Evolutionary conservation across 35 echinoderm and acorn worm genomes (phyloP), one percentile per base, ranked within the genome.

Genomic region (Diadema setosum): DNA sequence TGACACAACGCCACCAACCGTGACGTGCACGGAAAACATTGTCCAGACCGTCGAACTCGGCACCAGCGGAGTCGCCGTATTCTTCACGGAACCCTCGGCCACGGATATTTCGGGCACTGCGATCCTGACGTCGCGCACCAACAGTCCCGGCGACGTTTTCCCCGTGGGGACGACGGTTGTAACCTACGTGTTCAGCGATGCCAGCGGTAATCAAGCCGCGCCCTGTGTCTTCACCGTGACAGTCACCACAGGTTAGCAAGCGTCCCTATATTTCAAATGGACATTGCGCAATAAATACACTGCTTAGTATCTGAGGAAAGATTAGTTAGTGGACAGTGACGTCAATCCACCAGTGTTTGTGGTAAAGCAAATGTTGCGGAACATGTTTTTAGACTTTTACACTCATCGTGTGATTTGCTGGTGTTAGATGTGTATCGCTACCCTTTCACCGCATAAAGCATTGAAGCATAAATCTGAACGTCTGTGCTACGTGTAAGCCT

Each of bases 181-280:
- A 5, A 60, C 46, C 2, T 84, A 84, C 55, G 24, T 41, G 8
- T 84, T 84, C 82, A 39, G 30, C 15, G 82, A 84, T 34, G 50
- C 82, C 17, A 44, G 35, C 20, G 82, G 82, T 2, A 84, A 84
- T 34, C 20, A 84, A 6, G 35, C 82, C 30, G 80, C 61, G 20
- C 56, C 78, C 41, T 86, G 83, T 42, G 82, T 70, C 45, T 93
- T 93, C 36, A 82, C 24, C 17, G 63, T 93, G 15, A 93, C 74
- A 24, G 84, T 93, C 29, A 57, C 34, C 2, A 36, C 85, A 42
- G 64, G 91, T 93, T 39, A 87, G 83, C n/a, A 80, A 39, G 37
- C n/a, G n/a, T n/a, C n/a, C n/a, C n/a, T n/a, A n/a, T n/a, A n/a
- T n/a, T n/a, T n/a, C n/a, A n/a, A n/a, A n/a, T n/a, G n/a, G n/a